These are phyloP conservation scores for Epinotia ramella DNA, from an alignment of 2,888 invertebrate species.

Conservation along the genomic window DNA sequence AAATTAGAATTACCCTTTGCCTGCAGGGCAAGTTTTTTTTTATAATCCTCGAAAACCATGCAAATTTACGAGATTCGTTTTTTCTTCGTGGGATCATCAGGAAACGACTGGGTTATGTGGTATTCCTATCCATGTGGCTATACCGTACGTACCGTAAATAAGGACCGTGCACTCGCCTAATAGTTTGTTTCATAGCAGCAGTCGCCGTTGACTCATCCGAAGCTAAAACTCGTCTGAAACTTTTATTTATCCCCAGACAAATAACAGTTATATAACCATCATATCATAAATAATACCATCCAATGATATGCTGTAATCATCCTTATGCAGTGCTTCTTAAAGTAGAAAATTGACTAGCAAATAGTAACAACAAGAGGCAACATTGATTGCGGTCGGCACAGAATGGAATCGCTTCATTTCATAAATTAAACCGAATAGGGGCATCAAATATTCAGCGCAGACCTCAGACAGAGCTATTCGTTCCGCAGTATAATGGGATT, in stretches of 20 bases:
- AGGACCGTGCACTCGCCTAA: too few relatives aligned
- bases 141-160: too few relatives aligned
- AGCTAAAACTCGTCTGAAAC: conserved; percentile 5
- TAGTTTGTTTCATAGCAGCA: too few relatives aligned
- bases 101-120: too few relatives aligned
- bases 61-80: too few relatives aligned
- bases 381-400: conserved; percentile 10
- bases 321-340: background rate
- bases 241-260: conserved; percentile 12
- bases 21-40: too few relatives aligned
- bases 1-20: too few relatives aligned
- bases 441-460: conserved; percentile 41
- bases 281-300: background rate
- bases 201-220: background rate
- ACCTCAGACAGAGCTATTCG: conserved; percentile 30
- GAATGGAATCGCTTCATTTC: conserved; percentile 20
- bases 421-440: conserved; percentile 26
- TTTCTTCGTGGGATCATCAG: too few relatives aligned
- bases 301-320: background rate
- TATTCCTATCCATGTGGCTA: too few relatives aligned
- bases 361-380: background rate
- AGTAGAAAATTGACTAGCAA: background rate
- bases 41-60: too few relatives aligned
- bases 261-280: background rate
- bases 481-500: conserved; percentile 33